phyloP scores from a whole-genome alignment of 2,113 vertebrate genomes.

The Cromileptes altivelis region DNA sequence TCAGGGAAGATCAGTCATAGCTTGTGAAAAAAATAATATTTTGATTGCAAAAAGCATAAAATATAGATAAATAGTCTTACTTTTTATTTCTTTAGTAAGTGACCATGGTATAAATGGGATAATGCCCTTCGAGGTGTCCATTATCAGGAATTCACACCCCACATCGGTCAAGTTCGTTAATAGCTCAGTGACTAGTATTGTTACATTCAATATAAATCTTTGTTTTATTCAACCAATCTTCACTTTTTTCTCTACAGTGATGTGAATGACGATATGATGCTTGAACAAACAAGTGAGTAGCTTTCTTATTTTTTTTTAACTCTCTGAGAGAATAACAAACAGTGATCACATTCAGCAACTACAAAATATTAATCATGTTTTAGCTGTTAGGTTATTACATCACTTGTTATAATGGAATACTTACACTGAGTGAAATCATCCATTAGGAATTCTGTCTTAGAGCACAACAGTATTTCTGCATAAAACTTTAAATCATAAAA shows the following conservation, averaged over 20 bases:
- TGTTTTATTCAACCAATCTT: not conserved
- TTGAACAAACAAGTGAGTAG: slow-evolving; percentile 14
- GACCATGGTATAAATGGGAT: too few relatives aligned
- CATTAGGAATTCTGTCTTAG: not conserved
- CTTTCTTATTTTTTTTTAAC: not conserved
- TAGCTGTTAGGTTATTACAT: not conserved
- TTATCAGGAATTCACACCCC: too few relatives aligned
- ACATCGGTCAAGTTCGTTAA: too few relatives aligned
- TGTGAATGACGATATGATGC: not conserved
- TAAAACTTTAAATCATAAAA: too few relatives aligned
- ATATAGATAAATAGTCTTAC: too few relatives aligned
- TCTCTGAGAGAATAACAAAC: not conserved
- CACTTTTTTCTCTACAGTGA: not conserved
- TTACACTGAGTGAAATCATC: not conserved
- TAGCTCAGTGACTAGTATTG: not conserved
- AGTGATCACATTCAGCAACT: not conserved
- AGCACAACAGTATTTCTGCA: not conserved
- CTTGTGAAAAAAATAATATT: too few relatives aligned
- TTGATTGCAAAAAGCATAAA: too few relatives aligned
- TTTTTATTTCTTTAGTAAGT: too few relatives aligned
- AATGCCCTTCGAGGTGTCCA: too few relatives aligned
- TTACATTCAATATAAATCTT: not conserved
- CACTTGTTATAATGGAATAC: not conserved
- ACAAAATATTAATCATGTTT: not conserved
- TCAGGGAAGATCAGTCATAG: too few relatives aligned